A percentile compares a stretch with the other conserved stretches of the same genome.
Evolutionary conservation across 2,888 invertebrate genomes (phyloP).

Genomic region (Coelogynopora nodosa): DNA sequence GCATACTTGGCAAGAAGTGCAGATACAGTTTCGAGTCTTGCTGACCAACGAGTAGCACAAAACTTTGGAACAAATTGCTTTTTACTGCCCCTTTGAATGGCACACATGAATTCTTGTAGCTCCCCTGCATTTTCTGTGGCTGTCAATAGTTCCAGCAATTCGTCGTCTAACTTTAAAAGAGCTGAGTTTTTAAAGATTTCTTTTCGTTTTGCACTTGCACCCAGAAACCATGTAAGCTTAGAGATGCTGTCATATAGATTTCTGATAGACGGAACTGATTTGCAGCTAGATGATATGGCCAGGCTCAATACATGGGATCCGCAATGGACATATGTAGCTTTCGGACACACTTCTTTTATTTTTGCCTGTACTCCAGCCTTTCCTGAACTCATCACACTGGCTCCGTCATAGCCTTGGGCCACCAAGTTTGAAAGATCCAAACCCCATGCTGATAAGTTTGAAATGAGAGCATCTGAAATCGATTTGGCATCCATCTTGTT

Average conservation of each 20-base stretch:
- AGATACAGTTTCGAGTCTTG: background rate
- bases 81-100: constrained; percentile 19
- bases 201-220: constrained; percentile 25
- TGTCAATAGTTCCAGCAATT: background rate
- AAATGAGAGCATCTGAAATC: background rate
- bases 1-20: constrained; percentile 25
- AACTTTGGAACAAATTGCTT: constrained; percentile 14
- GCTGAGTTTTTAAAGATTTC: constrained; percentile 17
- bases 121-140: constrained; percentile 8
- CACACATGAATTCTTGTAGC: constrained; percentile 8
- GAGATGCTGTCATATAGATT: constrained; percentile 27
- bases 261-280: background rate
- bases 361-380: background rate
- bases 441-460: background rate
- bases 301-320: background rate
- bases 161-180: constrained; percentile 13
- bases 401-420: background rate
- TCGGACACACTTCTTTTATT: background rate
- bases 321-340: background rate
- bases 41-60: constrained; percentile 14
- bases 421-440: background rate
- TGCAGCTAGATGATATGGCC: background rate
- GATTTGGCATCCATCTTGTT: background rate
- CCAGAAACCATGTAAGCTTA: constrained; percentile 31
- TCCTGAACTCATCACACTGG: background rate